These are phyloP conservation scores for Biston betularia DNA, from an alignment of 2,888 invertebrate genomes.

Conservation along the genomic window DNA sequence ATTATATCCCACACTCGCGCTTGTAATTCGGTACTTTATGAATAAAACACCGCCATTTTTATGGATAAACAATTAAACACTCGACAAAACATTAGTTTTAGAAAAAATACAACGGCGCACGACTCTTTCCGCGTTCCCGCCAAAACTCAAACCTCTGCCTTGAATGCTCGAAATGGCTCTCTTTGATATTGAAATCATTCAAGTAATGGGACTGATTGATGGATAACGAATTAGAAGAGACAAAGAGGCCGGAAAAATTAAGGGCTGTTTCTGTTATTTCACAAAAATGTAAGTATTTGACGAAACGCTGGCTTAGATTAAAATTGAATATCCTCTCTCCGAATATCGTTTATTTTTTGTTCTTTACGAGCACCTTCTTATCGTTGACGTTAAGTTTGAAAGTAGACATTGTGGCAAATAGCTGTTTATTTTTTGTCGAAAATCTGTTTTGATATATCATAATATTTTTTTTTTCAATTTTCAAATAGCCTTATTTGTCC, in stretches of 20 bases:
- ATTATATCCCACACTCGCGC: too few relatives aligned
- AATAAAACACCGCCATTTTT: too few relatives aligned
- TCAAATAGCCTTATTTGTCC: too few relatives aligned
- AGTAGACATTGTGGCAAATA: not conserved
- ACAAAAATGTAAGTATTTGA: constrained; percentile 8
- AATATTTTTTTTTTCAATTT: not conserved
- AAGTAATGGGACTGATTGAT: constrained; percentile 27
- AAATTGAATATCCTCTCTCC: not conserved
- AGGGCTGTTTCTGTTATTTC: constrained; percentile 12
- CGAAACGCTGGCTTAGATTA: not conserved
- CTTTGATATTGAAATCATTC: constrained; percentile 23
- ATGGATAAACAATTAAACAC: too few relatives aligned
- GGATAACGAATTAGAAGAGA: constrained; percentile 22
- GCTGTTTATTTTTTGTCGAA: not conserved
- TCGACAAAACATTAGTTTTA: too few relatives aligned
- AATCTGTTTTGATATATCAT: not conserved
- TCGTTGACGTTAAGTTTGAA: not conserved
- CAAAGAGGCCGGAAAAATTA: constrained; percentile 20
- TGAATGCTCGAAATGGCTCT: constrained; percentile 7
- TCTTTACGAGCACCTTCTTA: not conserved
- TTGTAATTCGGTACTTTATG: too few relatives aligned
- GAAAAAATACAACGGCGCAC: too few relatives aligned
- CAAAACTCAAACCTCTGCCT: constrained; percentile 1
- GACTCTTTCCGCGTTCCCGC: too few relatives aligned
- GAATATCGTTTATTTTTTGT: not conserved